Evolutionary conservation across 2,797 vertebrate genomes (phyloP).

Genomic region (Micropoecilia bifurca): DNA sequence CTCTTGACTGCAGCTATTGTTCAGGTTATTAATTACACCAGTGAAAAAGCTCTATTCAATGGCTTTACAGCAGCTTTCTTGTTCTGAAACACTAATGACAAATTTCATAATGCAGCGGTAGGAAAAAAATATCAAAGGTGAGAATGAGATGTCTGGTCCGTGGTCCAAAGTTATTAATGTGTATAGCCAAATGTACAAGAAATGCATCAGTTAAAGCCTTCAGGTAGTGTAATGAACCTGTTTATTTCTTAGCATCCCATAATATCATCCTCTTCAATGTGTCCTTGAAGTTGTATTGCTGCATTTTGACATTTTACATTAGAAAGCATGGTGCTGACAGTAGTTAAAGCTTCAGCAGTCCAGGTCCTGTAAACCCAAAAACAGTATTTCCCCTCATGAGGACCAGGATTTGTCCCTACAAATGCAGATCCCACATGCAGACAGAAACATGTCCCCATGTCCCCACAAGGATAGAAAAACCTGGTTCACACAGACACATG

Average conservation of each 20-base stretch:
- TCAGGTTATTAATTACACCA: neutral
- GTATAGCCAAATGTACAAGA: neutral
- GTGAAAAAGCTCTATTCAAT: neutral
- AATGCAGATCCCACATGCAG: neutral
- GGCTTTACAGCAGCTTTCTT: neutral
- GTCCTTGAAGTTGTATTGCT: neutral
- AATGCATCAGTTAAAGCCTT: neutral
- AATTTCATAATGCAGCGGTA: slow-evolving; percentile 10
- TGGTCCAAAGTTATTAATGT: neutral
- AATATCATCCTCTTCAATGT: neutral
- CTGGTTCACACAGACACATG: neutral
- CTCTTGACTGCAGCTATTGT: neutral
- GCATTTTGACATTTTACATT: neutral
- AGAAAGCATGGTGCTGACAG: neutral
- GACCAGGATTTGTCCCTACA: too few relatives aligned
- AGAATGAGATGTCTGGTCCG: neutral
- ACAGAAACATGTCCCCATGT: too few relatives aligned
- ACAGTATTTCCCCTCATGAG: too few relatives aligned
- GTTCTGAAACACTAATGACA: neutral
- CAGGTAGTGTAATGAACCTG: neutral
- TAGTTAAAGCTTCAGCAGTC: neutral
- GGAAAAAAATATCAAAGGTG: slow-evolving; percentile 13
- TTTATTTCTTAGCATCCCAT: neutral
- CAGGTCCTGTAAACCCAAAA: neutral
- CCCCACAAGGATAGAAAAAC: too few relatives aligned